These are phyloP conservation scores for Ciconia boyciana DNA, from an alignment of 2,113 vertebrate genomes.

Conservation along the genomic window DNA sequence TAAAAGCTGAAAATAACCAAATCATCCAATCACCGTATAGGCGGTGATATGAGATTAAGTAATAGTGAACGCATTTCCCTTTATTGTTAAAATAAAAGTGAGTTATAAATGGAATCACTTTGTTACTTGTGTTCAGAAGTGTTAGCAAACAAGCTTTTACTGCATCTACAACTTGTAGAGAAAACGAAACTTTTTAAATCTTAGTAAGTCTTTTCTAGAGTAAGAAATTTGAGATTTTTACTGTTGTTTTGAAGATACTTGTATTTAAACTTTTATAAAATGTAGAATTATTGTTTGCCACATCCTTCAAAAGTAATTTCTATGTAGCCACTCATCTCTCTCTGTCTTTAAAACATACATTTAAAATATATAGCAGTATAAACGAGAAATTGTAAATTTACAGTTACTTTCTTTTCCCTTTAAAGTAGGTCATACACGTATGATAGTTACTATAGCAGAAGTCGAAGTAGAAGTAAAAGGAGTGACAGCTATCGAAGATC, in stretches of 20 bases:
- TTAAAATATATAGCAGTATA: not conserved
- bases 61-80: not conserved
- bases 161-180: no score
- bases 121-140: not conserved
- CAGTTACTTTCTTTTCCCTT: not conserved
- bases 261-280: not conserved
- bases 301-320: not conserved
- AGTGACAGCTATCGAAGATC: constrained; percentile 82
- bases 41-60: not conserved
- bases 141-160: not conserved
- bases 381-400: not conserved
- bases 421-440: constrained; percentile 87
- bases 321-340: rapidly evolving
- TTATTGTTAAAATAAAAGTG: not conserved
- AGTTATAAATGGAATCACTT: not conserved
- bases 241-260: not conserved
- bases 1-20: not conserved
- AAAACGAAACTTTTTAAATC: not conserved
- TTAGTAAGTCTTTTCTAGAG: not conserved
- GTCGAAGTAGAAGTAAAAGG: constrained; percentile 80
- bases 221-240: not conserved
- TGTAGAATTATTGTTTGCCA: rapidly evolving
- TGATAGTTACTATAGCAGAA: constrained; percentile 89
- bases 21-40: not conserved
- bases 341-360: not conserved